These are phyloP conservation scores for Menidia menidia DNA, from an alignment of 2,797 vertebrate genomes.

Conservation along the genomic window DNA sequence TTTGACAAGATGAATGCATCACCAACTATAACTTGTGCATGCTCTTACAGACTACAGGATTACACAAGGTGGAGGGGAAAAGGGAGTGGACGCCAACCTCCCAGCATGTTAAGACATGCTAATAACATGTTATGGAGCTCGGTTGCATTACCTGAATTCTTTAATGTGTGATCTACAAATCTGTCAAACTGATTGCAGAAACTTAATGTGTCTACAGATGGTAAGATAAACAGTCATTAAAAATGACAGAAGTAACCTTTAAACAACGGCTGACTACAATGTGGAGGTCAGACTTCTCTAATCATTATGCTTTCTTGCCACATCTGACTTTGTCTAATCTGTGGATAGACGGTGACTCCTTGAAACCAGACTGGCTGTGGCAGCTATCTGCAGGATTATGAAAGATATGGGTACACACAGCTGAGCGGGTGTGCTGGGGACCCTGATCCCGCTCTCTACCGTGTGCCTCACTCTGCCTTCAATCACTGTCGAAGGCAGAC, in stretches of 20 bases:
- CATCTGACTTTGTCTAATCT: slow-evolving; percentile 66
- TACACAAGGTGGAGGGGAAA: background rate
- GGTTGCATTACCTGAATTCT: background rate
- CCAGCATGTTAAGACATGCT: background rate
- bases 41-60: slow-evolving; percentile 1
- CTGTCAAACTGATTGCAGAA: background rate
- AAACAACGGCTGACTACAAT: background rate
- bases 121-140: background rate
- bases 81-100: background rate
- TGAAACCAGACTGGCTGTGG: slow-evolving; percentile 54
- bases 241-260: background rate
- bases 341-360: slow-evolving; percentile 52
- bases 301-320: slow-evolving; percentile 56
- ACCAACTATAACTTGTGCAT: slow-evolving; percentile 8
- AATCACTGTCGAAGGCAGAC: slow-evolving; percentile 26
- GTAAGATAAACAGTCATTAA: background rate
- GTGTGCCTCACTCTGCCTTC: slow-evolving; percentile 17
- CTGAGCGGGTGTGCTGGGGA: slow-evolving; percentile 38
- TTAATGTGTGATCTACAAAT: slow-evolving; percentile 1
- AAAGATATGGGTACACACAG: slow-evolving; percentile 42
- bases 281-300: background rate
- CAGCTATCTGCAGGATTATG: slow-evolving; percentile 60
- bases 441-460: slow-evolving; percentile 44
- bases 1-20: slow-evolving; percentile 7
- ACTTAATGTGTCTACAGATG: background rate